Base-by-base conservation (phyloP, 1,140 invertebrate genomes). In the Ridgeia piscesae region DNA sequence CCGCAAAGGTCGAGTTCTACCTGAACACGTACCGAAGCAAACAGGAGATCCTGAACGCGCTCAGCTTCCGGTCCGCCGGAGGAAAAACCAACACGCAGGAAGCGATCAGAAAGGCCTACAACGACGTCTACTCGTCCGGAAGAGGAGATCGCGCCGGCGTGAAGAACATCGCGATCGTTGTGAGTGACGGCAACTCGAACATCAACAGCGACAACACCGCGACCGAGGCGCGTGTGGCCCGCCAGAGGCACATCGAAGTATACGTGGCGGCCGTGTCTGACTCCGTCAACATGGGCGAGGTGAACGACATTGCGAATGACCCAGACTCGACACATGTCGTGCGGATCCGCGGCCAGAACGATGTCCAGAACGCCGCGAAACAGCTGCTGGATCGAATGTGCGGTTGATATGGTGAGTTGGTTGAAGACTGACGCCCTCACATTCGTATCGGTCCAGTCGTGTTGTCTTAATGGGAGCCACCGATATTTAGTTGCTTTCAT, bases 161-260 rank as follows among this genome's bases (percentile, higher is more conserved):
- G 42, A 35, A 48, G 2, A 92, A 92, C 88, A 48, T 93, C 77
- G 91, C 33, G 14, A 91, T 93, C 34, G 42, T 93, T 9, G 42
- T 93, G 9, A 93, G 91, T 33, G 93, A 93, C 89, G 93, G 93
- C 21, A 42, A 48, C 33, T 92, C 93, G 34, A 93, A 93, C 89
- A 35, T 92, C 17, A 42, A n/a, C 8, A 0, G 2, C 11, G 58
- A 91, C 6, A 35, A 35, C 21, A 92, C 92, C 6, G 33, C 91
- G n/a, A 14, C 34, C 1, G 6, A 89, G 14, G 91, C 92, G 33
- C 2, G 35, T 14, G 27, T 8, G 35, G 35, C 48, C 21, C 33
- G 77, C 6, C 1, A 33, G 33, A 42, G 17, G 33, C 77, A 91
- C 48, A 89, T 93, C 50, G 35, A 34, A 9, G 35, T 93, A 11